Percentiles rank a stretch among this genome's conserved stretches.
phyloP scores from a whole-genome alignment of 2,797 vertebrate genomes.

The Acrossocheilus wenchowensis region DNA sequence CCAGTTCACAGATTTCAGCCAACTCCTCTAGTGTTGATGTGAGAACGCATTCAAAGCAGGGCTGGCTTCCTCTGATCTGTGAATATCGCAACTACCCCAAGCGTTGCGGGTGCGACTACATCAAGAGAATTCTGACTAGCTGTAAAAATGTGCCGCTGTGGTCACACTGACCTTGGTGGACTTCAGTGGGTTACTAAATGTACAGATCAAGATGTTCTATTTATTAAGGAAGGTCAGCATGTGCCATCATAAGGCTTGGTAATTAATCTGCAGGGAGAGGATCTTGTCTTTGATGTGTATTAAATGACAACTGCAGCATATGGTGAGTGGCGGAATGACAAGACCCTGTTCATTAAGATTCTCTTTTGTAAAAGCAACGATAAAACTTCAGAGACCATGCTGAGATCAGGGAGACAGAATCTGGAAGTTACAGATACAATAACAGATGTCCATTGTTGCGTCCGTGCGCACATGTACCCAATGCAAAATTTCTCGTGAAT shows the following conservation, averaged over 20 bases:
- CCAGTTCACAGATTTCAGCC: conserved; percentile 57
- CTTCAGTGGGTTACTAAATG: conserved; percentile 19
- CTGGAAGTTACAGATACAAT: conserved; percentile 16
- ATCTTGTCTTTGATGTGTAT: conserved; percentile 67
- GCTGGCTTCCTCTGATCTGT: conserved; percentile 40
- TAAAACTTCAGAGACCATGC: conserved; percentile 1
- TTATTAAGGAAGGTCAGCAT: conserved; percentile 51
- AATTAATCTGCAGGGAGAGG: conserved; percentile 69
- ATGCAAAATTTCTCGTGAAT: not conserved
- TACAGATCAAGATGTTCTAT: conserved; percentile 51
- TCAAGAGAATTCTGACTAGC: conserved; percentile 31
- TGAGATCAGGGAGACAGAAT: conserved; percentile 19
- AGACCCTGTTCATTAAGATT: conserved; percentile 69
- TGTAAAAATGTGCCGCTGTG: conserved; percentile 6
- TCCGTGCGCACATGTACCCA: not conserved
- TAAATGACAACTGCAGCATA: conserved; percentile 68
- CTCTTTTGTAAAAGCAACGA: conserved; percentile 54
- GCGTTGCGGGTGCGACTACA: conserved; percentile 33
- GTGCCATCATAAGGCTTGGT: conserved; percentile 59
- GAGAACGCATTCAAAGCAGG: conserved; percentile 45
- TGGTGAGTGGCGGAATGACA: conserved; percentile 66
- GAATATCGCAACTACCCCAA: conserved; percentile 31
- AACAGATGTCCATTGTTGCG: conserved; percentile 25
- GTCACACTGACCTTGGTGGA: conserved; percentile 24
- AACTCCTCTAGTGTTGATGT: conserved; percentile 59